Percentiles rank a stretch among this genome's conserved stretches.
These are phyloP conservation scores for Zelleria hepariella DNA, from an alignment of 2,888 invertebrate genomes.

Conservation along the genomic window DNA sequence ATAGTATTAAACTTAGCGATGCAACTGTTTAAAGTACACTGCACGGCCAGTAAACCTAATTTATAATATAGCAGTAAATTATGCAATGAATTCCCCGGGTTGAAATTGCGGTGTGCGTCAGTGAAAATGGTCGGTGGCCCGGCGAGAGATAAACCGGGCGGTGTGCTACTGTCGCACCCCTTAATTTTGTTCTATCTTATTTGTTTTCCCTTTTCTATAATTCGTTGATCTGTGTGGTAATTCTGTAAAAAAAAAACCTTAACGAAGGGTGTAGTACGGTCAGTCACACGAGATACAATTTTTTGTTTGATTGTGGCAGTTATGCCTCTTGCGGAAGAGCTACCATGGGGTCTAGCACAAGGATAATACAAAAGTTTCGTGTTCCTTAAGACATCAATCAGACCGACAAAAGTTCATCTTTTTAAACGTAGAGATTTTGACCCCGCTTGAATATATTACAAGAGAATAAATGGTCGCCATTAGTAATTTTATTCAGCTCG, in stretches of 20 bases:
- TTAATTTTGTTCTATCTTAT: background rate
- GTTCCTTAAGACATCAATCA: no score
- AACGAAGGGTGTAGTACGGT: no score
- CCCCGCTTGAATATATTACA: background rate
- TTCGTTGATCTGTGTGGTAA: no score
- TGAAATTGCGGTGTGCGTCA: slow-evolving; percentile 4
- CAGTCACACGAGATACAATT: no score
- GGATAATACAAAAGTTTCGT: no score
- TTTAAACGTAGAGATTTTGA: background rate
- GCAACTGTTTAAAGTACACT: slow-evolving; percentile 22
- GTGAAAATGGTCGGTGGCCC: slow-evolving; percentile 31
- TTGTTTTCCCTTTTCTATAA: no score
- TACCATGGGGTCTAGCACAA: no score
- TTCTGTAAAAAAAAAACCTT: no score
- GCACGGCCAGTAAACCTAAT: slow-evolving; percentile 19
- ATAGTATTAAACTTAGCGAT: background rate
- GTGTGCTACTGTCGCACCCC: background rate
- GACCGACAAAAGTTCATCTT: no score
- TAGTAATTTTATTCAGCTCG: background rate
- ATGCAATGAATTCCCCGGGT: slow-evolving; percentile 38
- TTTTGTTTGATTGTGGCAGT: no score
- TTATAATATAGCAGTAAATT: slow-evolving; percentile 48
- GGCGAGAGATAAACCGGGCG: slow-evolving; percentile 24
- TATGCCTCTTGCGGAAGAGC: no score
- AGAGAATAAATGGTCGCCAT: background rate